Conservation (phyloP, 2,113 vertebrate genomes). For the Pedetes capensis region DNA sequence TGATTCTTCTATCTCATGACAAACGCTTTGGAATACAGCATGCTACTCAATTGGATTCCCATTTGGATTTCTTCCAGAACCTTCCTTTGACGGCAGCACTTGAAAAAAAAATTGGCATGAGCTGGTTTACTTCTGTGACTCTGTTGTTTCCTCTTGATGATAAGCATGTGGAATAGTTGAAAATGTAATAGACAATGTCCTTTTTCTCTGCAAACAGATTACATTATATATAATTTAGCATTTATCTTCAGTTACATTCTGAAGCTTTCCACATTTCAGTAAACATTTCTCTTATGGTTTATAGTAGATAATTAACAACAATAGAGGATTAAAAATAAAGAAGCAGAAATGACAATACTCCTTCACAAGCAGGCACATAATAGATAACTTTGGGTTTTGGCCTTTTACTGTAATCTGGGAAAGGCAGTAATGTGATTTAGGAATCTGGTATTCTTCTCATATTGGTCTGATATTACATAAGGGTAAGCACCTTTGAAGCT, state of each 20-base stretch:
- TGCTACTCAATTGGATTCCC: constrained; percentile 79
- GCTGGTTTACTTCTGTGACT: constrained; percentile 69
- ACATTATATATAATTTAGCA: constrained; percentile 67
- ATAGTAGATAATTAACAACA: constrained; percentile 52
- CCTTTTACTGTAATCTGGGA: neutral
- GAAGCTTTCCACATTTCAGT: constrained; percentile 30
- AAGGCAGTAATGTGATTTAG: neutral
- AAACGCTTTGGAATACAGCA: constrained; percentile 79
- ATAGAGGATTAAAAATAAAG: constrained; percentile 19
- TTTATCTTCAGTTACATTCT: constrained; percentile 61
- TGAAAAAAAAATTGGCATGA: constrained; percentile 77
- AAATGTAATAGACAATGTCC: constrained; percentile 71
- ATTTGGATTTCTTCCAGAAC: constrained; percentile 83
- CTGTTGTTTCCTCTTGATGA: constrained; percentile 79
- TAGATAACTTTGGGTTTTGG: neutral
- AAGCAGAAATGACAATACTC: neutral
- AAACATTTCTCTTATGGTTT: constrained; percentile 50
- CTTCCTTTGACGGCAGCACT: constrained; percentile 69
- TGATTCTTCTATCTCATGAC: constrained; percentile 75
- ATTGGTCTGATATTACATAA: neutral
- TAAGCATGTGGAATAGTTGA: constrained; percentile 71
- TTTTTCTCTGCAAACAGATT: constrained; percentile 74
- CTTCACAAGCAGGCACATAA: neutral
- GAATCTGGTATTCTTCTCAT: constrained; percentile 2
- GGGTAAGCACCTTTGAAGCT: neutral